Conservation (phyloP, 2,113 vertebrate species). For the Eulemur macaco region DNA sequence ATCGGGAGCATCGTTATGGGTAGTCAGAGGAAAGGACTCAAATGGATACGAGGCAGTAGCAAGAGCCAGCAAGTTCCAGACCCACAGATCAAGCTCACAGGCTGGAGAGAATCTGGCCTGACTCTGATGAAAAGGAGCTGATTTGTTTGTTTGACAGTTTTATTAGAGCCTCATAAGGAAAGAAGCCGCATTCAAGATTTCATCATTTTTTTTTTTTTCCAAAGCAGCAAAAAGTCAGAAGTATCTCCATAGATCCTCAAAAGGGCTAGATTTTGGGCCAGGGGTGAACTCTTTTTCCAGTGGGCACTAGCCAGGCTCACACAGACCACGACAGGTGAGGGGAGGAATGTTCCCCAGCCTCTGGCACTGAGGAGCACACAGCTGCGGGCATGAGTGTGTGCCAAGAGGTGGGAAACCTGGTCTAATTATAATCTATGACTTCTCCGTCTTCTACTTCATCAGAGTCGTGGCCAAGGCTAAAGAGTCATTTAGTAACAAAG, state of each 20-base stretch:
- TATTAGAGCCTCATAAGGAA: not conserved
- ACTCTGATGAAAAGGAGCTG: not conserved
- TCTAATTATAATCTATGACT: not conserved
- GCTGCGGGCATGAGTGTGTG: accelerated
- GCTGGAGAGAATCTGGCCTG: not conserved
- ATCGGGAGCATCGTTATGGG: not conserved
- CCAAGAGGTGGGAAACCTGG: not conserved
- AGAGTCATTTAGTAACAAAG: not conserved
- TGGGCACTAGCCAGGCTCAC: not conserved
- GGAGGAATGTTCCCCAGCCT: not conserved
- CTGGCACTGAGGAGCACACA: no score
- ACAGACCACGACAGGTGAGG: not conserved
- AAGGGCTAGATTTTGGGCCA: not conserved
- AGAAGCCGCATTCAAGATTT: not conserved
- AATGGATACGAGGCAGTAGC: not conserved
- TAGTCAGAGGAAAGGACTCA: not conserved
- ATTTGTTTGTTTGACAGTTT: not conserved
- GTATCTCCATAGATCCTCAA: not conserved
- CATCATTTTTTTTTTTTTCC: not conserved
- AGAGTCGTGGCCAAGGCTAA: not conserved
- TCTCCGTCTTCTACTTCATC: not conserved
- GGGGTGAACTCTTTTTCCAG: not conserved
- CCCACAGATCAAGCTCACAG: not conserved
- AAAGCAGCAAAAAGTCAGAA: not conserved
- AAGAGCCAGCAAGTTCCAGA: not conserved